Conservation (phyloP, 2,797 vertebrate genomes). For the Smutsia temminckii region DNA sequence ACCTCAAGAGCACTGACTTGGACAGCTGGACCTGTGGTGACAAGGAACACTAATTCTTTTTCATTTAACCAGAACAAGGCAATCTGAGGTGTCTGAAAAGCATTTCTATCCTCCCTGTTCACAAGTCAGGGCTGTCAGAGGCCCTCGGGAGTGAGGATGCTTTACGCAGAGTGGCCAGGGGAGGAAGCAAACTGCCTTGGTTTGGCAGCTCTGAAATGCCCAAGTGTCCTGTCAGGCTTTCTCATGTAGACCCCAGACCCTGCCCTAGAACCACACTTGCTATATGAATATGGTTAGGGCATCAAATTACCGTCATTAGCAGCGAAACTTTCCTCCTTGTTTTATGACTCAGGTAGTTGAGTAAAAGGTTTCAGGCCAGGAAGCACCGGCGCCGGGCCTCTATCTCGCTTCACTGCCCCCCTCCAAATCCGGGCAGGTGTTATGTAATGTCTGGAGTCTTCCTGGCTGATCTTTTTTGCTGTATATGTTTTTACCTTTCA, state of each 20-base stretch:
- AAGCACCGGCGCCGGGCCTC: background rate
- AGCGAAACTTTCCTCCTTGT: background rate
- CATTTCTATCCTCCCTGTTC: conserved; percentile 36
- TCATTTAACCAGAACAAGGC: conserved; percentile 71
- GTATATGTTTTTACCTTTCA: background rate
- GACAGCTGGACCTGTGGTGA: conserved; percentile 31
- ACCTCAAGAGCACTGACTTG: background rate
- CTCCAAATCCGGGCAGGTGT: background rate
- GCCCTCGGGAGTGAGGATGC: background rate
- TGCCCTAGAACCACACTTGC: background rate
- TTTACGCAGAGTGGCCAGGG: background rate
- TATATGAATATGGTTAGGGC: background rate
- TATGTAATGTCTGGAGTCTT: background rate
- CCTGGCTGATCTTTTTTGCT: background rate
- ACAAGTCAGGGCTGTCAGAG: conserved; percentile 65
- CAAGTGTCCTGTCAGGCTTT: conserved; percentile 31
- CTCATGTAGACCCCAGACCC: background rate
- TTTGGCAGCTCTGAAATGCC: conserved; percentile 58
- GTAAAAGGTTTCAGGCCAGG: conserved; percentile 54
- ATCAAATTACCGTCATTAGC: background rate
- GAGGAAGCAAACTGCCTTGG: background rate
- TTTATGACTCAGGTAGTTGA: background rate
- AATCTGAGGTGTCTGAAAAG: conserved; percentile 77
- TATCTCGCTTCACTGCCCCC: background rate
- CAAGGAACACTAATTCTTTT: conserved; percentile 47